phyloP scores from a whole-genome alignment of 2,888 invertebrate species.

The Sthenelais limicola region DNA sequence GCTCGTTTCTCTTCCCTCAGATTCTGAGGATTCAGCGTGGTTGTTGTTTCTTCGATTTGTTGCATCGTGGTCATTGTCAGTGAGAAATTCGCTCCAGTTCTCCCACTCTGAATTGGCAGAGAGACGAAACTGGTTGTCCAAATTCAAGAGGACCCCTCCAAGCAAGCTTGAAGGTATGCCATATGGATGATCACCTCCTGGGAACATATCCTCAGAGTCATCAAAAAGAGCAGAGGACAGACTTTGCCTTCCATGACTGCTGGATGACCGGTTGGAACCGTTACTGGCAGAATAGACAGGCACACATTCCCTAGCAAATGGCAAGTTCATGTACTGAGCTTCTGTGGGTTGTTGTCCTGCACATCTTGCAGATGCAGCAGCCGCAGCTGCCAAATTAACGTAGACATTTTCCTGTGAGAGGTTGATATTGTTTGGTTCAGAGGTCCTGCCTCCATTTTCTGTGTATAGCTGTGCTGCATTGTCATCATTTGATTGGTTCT shows the following conservation, averaged over 20 bases:
- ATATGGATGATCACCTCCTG: conserved; percentile 26
- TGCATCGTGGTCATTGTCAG: too few relatives aligned
- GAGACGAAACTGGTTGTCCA: conserved; percentile 10
- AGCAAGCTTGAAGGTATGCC: conserved; percentile 20
- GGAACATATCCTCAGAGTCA: neutral
- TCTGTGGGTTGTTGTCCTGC: too few relatives aligned
- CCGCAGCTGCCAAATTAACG: neutral
- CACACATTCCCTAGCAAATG: neutral
- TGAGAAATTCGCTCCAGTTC: conserved; percentile 27
- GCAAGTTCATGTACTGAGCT: conserved; percentile 26
- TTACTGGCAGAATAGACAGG: conserved; percentile 6
- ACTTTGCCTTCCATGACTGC: conserved; percentile 10
- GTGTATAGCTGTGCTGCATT: too few relatives aligned
- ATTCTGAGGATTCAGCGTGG: too few relatives aligned
- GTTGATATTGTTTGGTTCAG: too few relatives aligned
- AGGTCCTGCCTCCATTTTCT: too few relatives aligned
- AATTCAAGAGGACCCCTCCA: conserved; percentile 23
- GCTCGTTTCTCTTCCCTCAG: too few relatives aligned
- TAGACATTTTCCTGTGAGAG: too few relatives aligned
- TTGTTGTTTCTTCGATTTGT: too few relatives aligned
- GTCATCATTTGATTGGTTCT: too few relatives aligned
- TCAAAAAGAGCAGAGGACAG: conserved; percentile 5
- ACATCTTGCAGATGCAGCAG: too few relatives aligned
- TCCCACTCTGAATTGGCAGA: conserved; percentile 23
- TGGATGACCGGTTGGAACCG: neutral